These are phyloP conservation scores for Gari tellinella DNA, from an alignment of 2,888 invertebrate species.

Conservation along the genomic window DNA sequence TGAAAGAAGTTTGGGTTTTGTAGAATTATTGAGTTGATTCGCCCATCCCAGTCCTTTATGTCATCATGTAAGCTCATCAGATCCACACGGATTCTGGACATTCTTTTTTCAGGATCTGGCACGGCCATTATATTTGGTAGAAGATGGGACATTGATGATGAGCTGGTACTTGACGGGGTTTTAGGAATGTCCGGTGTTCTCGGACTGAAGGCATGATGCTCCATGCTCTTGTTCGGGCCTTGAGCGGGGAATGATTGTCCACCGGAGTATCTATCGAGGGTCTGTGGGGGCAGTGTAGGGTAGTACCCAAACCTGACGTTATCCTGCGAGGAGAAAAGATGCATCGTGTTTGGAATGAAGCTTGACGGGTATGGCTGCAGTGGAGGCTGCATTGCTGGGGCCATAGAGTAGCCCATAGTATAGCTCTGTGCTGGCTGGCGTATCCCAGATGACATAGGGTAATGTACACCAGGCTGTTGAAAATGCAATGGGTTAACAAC, in stretches of 20 bases:
- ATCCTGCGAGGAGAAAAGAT: not conserved
- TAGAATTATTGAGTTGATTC: slow-evolving; percentile 62
- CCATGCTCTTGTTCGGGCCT: too few species aligned
- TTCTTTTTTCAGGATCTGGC: slow-evolving; percentile 63
- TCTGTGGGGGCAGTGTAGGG: too few species aligned
- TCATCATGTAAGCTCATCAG: slow-evolving; percentile 65
- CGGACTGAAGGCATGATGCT: too few species aligned
- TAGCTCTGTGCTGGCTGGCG: not conserved
- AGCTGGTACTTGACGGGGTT: too few species aligned
- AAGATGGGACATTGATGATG: slow-evolving; percentile 39
- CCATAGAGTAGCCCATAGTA: not conserved
- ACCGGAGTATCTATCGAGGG: too few species aligned
- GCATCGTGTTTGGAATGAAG: slow-evolving; percentile 1
- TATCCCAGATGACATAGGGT: not conserved
- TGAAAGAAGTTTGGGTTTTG: slow-evolving; percentile 67
- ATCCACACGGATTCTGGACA: slow-evolving; percentile 62
- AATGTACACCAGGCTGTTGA: not conserved
- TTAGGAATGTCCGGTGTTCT: too few species aligned
- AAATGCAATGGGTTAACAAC: too few species aligned
- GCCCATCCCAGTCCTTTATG: slow-evolving; percentile 60
- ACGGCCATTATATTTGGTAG: slow-evolving; percentile 58
- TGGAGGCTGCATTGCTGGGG: not conserved
- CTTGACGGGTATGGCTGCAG: not conserved
- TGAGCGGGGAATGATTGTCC: too few species aligned
- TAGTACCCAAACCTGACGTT: not conserved